phyloP scores from a whole-genome alignment of 1,140 invertebrate genomes.

The Leptinotarsa undecemlineata region DNA sequence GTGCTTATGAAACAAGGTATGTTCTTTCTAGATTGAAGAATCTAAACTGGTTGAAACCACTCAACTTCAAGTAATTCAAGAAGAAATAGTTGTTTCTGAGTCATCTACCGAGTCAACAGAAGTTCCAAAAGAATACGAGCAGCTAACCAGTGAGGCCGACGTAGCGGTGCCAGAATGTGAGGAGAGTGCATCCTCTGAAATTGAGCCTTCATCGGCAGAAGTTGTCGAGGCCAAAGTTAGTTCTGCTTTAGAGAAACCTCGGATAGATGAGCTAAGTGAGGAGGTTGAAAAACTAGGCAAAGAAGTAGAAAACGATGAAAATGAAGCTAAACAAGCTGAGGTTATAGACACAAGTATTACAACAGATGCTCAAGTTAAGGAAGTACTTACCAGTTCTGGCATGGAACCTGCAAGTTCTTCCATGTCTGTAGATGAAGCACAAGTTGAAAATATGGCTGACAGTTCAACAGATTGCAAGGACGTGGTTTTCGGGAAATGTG shows the following conservation, averaged over 20 bases:
- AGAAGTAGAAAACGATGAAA: conserved; percentile 43
- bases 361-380: neutral
- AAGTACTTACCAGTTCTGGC: neutral
- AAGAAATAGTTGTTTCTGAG: conserved; percentile 1
- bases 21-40: neutral
- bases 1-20: neutral
- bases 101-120: neutral
- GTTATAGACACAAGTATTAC: neutral
- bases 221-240: neutral
- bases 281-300: conserved; percentile 20
- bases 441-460: conserved; percentile 10
- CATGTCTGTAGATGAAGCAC: neutral
- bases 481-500: neutral
- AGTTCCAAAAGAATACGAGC: neutral
- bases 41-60: neutral
- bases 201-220: conserved; percentile 17
- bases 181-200: conserved; percentile 29
- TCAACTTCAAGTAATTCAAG: neutral
- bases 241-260: neutral
- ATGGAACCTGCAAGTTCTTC: conserved; percentile 5
- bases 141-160: neutral
- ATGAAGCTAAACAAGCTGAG: conserved; percentile 17
- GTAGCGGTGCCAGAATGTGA: neutral
- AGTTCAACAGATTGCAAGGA: conserved; percentile 8
- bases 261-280: conserved; percentile 5